These are phyloP conservation scores for Lutjanus campechanus DNA, from an alignment of 2,797 vertebrate species.

Conservation along the genomic window DNA sequence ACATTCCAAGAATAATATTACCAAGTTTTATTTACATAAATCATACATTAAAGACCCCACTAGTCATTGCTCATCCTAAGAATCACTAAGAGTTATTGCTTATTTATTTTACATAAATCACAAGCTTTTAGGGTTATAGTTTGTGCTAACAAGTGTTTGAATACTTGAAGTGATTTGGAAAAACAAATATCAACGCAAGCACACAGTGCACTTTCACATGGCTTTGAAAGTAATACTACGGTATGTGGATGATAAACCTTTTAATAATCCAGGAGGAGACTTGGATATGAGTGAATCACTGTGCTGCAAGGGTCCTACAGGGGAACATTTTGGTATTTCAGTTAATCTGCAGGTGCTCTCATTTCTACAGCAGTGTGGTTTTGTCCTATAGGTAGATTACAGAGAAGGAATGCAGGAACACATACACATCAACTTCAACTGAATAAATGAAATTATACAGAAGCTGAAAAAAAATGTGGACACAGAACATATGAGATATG, in stretches of 20 bases:
- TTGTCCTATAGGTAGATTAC: conserved; percentile 41
- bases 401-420: conserved; percentile 55
- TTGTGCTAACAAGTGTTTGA: conserved; percentile 55
- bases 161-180: conserved; percentile 51
- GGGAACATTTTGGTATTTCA: conserved; percentile 47
- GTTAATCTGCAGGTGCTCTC: conserved; percentile 48
- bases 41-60: conserved; percentile 65
- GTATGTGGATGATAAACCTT: conserved; percentile 40
- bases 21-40: conserved; percentile 79
- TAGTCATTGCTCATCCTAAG: conserved; percentile 44
- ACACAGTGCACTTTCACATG: conserved; percentile 48
- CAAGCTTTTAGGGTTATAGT: conserved; percentile 50
- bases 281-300: conserved; percentile 46
- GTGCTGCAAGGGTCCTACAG: conserved; percentile 32
- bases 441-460: conserved; percentile 33
- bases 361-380: conserved; percentile 58
- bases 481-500: conserved; percentile 28
- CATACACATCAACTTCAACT: conserved; percentile 24
- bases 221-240: conserved; percentile 38
- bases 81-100: conserved; percentile 67
- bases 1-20: conserved; percentile 37
- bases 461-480: conserved; percentile 53
- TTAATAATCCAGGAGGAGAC: conserved; percentile 36
- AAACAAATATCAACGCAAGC: conserved; percentile 16
- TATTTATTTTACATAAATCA: conserved; percentile 60